A percentile compares a stretch with the other conserved stretches of the same genome.
These are phyloP conservation scores for Melanchra persicariae DNA, from an alignment of 2,888 invertebrate species.

Conservation along the genomic window DNA sequence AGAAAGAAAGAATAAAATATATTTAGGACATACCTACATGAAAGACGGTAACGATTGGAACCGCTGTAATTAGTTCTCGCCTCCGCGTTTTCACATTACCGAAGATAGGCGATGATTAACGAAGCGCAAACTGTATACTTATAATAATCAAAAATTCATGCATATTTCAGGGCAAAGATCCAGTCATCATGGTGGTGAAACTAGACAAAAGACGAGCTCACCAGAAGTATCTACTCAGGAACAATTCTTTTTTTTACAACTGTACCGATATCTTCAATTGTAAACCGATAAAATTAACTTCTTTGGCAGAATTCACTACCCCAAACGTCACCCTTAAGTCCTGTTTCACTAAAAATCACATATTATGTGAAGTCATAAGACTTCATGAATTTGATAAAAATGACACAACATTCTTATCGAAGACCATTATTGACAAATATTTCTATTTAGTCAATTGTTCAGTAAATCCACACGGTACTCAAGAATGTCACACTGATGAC, in stretches of 20 bases:
- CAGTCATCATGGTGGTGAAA: conserved; percentile 72
- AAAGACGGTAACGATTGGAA: too few relatives aligned
- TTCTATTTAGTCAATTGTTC: conserved; percentile 84
- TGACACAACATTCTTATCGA: conserved; percentile 81
- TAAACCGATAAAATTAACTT: conserved; percentile 68
- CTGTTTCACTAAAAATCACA: conserved; percentile 70
- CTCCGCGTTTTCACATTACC: neutral
- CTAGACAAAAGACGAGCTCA: conserved; percentile 70
- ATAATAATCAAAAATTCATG: neutral
- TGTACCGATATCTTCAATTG: conserved; percentile 76
- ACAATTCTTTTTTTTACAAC: conserved; percentile 74
- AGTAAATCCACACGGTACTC: conserved; percentile 78
- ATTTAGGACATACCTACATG: too few relatives aligned
- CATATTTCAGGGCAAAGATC: conserved; percentile 76
- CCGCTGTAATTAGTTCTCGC: too few relatives aligned
- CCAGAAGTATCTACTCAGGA: conserved; percentile 82
- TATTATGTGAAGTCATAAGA: conserved; percentile 77
- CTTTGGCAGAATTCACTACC: conserved; percentile 77
- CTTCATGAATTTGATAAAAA: conserved; percentile 80
- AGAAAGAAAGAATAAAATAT: too few relatives aligned
- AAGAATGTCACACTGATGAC: conserved; percentile 81
- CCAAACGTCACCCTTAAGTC: conserved; percentile 71
- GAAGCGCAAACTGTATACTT: too few relatives aligned
- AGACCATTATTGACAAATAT: conserved; percentile 75
- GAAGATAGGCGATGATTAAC: accelerated